A percentile compares a stretch with the other conserved stretches of the same genome.
phyloP scores from a whole-genome alignment of 2,113 vertebrate genomes.

The Nestor notabilis region DNA sequence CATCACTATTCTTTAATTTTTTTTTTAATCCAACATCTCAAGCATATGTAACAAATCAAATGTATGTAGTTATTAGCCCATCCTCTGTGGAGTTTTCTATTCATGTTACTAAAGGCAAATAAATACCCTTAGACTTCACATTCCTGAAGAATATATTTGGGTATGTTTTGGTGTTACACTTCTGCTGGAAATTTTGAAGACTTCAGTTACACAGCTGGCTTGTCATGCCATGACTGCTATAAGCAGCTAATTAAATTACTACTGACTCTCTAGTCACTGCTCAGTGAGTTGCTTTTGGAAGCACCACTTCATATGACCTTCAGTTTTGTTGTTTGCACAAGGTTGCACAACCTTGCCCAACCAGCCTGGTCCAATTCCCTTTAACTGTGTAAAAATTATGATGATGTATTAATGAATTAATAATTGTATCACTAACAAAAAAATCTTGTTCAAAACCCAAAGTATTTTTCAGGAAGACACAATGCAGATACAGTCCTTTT shows the following conservation, averaged over 20 bases:
- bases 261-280: background rate
- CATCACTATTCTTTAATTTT: background rate
- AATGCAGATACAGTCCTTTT: background rate
- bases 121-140: background rate
- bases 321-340: background rate
- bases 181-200: slow-evolving; percentile 15
- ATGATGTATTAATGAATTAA: background rate
- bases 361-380: background rate
- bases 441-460: background rate
- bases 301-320: background rate
- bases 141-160: background rate
- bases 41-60: background rate
- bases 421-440: background rate
- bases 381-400: background rate
- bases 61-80: background rate
- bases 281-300: slow-evolving; percentile 12
- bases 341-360: background rate
- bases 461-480: background rate
- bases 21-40: background rate
- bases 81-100: background rate
- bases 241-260: slow-evolving; percentile 64
- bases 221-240: slow-evolving; percentile 40
- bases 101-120: background rate
- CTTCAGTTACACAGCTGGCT: slow-evolving; percentile 23
- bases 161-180: background rate